Evolutionary conservation across 2,113 vertebrate species (phyloP).

Genomic region (Ptilonorhynchus violaceus): DNA sequence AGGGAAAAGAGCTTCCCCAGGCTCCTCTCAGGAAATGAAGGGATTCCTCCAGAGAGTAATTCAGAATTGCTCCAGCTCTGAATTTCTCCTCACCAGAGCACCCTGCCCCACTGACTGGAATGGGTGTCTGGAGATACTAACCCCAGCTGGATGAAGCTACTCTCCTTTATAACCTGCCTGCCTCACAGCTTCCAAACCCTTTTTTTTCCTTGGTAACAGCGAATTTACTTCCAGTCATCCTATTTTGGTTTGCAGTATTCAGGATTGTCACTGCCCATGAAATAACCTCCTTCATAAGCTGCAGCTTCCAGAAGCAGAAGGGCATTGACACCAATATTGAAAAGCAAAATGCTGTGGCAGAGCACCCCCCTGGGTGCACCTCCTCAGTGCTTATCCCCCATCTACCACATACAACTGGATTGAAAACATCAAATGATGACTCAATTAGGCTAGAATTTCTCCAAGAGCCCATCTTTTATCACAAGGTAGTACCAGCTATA

Average conservation of each 20-base stretch:
- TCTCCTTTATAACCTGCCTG: not conserved
- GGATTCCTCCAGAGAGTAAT: not conserved
- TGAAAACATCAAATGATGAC: not conserved
- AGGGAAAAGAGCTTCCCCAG: not conserved
- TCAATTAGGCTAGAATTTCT: not conserved
- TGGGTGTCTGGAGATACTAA: not conserved
- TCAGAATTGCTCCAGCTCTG: not conserved
- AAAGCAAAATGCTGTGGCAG: not conserved
- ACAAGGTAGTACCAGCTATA: not conserved
- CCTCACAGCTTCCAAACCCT: not conserved
- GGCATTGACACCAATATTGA: not conserved
- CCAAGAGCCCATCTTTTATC: not conserved
- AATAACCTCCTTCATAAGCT: not conserved
- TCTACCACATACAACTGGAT: not conserved
- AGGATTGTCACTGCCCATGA: not conserved
- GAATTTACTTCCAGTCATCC: not conserved
- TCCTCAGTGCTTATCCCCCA: not conserved
- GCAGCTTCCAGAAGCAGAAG: not conserved
- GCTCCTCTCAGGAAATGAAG: not conserved
- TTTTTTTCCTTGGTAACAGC: not conserved
- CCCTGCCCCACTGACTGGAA: not conserved
- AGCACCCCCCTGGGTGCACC: not conserved
- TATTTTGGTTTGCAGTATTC: not conserved
- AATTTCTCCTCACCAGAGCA: not conserved
- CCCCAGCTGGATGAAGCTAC: not conserved